A percentile compares a stretch with the other conserved stretches of the same genome.
Evolutionary conservation across 2,888 invertebrate genomes (phyloP).

Genomic region (Ethmia dodecea): DNA sequence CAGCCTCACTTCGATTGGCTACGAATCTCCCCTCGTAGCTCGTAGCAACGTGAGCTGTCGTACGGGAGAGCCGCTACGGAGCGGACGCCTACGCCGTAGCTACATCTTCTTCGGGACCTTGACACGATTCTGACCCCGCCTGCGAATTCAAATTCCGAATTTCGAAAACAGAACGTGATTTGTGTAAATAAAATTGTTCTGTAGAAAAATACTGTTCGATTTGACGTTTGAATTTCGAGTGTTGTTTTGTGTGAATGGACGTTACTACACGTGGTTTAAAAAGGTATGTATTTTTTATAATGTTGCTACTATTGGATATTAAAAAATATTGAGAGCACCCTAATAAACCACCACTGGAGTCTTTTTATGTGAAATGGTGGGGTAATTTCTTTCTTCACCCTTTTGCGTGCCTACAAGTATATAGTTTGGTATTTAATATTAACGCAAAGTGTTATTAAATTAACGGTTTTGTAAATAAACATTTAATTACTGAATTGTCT

Average conservation of each 20-base stretch:
- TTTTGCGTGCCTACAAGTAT: too few species aligned
- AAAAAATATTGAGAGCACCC: too few species aligned
- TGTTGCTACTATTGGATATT: too few species aligned
- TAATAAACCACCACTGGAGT: too few species aligned
- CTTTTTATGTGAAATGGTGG: too few species aligned
- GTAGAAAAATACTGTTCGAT: background rate
- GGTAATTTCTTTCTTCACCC: too few species aligned
- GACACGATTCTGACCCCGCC: slow-evolving; percentile 64
- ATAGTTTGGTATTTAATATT: too few species aligned
- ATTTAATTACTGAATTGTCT: too few species aligned
- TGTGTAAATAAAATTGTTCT: background rate
- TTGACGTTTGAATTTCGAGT: slow-evolving; percentile 2
- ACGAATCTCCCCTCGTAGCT: slow-evolving; percentile 71
- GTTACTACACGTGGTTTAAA: slow-evolving; percentile 12
- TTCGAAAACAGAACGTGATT: slow-evolving; percentile 1
- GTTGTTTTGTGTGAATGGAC: slow-evolving; percentile 16
- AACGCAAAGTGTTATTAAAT: too few species aligned
- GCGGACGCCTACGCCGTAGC: slow-evolving; percentile 67
- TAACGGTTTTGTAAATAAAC: too few species aligned
- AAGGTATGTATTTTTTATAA: slow-evolving; percentile 7
- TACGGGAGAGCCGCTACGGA: slow-evolving; percentile 65
- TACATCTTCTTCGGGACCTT: slow-evolving; percentile 40
- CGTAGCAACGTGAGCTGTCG: slow-evolving; percentile 74
- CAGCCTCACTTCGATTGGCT: slow-evolving; percentile 75
- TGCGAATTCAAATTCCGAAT: slow-evolving; percentile 22